Evolutionary conservation across 2,888 invertebrate species (phyloP).

Genomic region (Oscheius sp.): DNA sequence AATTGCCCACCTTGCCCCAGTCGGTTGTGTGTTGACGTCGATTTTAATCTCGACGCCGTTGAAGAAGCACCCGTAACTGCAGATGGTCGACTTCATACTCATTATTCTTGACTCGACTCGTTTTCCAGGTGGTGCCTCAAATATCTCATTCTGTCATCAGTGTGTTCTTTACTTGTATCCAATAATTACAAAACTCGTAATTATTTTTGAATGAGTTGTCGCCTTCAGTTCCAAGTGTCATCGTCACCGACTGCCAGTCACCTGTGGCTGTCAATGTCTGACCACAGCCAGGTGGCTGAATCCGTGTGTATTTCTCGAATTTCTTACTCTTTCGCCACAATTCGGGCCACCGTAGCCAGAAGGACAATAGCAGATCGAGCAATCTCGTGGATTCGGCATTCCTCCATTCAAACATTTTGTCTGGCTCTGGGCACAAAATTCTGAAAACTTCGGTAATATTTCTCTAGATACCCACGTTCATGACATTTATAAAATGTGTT

Average conservation of each 20-base stretch:
- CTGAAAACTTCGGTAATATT: constrained; percentile 23
- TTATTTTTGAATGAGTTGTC: background rate
- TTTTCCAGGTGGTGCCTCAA: constrained; percentile 16
- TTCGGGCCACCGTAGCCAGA: constrained; percentile 62
- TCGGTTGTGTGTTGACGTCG: constrained; percentile 17
- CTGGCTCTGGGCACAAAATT: constrained; percentile 40
- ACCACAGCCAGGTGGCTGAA: constrained; percentile 24
- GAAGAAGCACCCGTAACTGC: constrained; percentile 23
- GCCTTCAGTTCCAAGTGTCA: background rate
- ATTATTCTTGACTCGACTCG: constrained; percentile 2
- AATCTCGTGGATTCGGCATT: constrained; percentile 59
- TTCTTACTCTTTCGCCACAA: constrained; percentile 48
- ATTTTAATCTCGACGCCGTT: constrained; percentile 25
- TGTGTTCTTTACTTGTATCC: constrained; percentile 2
- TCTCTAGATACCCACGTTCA: background rate
- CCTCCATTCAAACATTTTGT: constrained; percentile 64
- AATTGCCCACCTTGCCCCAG: constrained; percentile 2
- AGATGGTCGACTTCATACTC: background rate
- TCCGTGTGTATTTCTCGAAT: background rate
- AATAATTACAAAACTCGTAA: constrained; percentile 24
- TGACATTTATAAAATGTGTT: constrained; percentile 33
- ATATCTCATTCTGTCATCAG: background rate
- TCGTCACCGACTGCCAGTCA: constrained; percentile 6
- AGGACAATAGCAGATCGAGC: constrained; percentile 63
- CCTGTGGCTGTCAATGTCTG: constrained; percentile 1